Conservation (phyloP, 2,888 invertebrate genomes). For the Cheilosia grossa region DNA sequence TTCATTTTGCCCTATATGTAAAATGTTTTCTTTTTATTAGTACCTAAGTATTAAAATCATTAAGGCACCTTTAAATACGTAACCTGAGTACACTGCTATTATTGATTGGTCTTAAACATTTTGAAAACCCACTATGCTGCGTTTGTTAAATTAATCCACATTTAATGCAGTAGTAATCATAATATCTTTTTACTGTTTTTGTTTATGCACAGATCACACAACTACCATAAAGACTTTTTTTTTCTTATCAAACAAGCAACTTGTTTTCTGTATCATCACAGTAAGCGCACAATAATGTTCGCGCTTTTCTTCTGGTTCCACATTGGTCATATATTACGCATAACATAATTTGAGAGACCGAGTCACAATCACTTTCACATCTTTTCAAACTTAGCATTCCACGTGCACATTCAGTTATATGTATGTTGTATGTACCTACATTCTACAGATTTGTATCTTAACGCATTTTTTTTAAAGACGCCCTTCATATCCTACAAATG, state of each 20-base stretch:
- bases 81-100: too few species aligned
- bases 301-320: slow-evolving; percentile 7
- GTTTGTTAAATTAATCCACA: too few species aligned
- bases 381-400: slow-evolving; percentile 28
- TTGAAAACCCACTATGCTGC: too few species aligned
- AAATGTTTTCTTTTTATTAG: too few species aligned
- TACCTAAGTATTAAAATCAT: too few species aligned
- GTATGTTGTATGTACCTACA: neutral
- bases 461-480: slow-evolving; percentile 19
- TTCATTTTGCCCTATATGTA: too few species aligned
- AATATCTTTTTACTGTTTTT: too few species aligned
- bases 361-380: slow-evolving; percentile 35
- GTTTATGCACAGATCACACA: neutral
- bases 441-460: slow-evolving; percentile 24
- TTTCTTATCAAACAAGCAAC: neutral
- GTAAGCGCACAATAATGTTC: neutral
- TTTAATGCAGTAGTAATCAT: too few species aligned
- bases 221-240: neutral
- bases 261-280: neutral
- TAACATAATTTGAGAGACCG: neutral
- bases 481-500: slow-evolving; percentile 41
- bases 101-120: too few species aligned
- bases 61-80: too few species aligned
- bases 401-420: slow-evolving; percentile 20
- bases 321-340: slow-evolving; percentile 4